Evolutionary conservation across 2,113 vertebrate genomes (phyloP), one percentile per base, ranked within the genome.

Genomic region (Rousettus leschenaultii): DNA sequence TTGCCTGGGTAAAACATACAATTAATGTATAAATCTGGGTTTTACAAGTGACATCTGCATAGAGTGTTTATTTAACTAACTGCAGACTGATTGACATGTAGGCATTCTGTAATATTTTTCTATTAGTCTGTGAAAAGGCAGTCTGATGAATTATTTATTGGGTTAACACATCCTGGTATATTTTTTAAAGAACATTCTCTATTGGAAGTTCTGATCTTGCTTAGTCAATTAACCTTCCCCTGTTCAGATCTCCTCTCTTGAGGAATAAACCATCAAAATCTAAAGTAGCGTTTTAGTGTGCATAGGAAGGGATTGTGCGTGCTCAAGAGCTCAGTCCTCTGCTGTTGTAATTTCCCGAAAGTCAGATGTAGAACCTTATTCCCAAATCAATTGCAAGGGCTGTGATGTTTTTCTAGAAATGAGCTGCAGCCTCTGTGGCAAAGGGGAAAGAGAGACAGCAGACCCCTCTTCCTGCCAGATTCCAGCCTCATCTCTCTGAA

Each of bases 151-250:
- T 63, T 91, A 96, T 96, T 97, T 95, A 96, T 93, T 94, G 86
- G 57, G 45, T 68, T 95, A 80, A 83, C 40, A 86, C 0, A 0
- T 77, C 87, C 75, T 83, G 18, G 7, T 2, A 43, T 53, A 65
- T 55, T 53, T 57, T 63, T 77, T 61, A 43, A 85, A 95, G 91
- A 97, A 88, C 33, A 9, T 15, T 80, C 63, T 95, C 38, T 65
- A 2, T 79, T 94, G 75, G 89, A 40, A 79, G 90, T 77, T 94
- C 19, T 95, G 91, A 71, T 33, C 74, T 95, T 63, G 5, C 94
- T 97, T 96, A 91, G 83, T 96, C 97, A 97, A 95, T 98, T 98
- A 97, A 97, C 89, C 89, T 95, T 97, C 73, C 92, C 92, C 59
- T 89, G 43, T 95, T 89, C 40, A 51, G 82, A 77, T 66, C 55